Evolutionary conservation across 2,113 vertebrate species (phyloP).

Genomic region (Triplophysa tibetana): DNA sequence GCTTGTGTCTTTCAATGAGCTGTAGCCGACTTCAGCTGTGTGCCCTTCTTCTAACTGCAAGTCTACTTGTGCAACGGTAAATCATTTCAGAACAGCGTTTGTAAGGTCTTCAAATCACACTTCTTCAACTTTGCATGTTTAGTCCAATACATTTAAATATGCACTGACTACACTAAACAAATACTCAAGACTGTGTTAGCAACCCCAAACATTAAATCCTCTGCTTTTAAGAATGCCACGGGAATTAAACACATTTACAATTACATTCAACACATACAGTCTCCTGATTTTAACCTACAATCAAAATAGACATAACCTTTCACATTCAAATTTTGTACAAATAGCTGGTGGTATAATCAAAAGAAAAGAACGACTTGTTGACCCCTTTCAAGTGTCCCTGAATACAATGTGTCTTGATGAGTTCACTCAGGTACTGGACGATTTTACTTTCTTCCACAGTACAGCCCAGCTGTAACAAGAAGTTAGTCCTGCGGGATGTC

Average conservation of each 20-base stretch:
- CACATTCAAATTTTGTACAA: conserved; percentile 90
- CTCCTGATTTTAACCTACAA: conserved; percentile 42
- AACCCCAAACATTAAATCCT: not conserved
- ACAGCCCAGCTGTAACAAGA: conserved; percentile 84
- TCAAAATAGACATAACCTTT: not conserved
- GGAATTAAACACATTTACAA: not conserved
- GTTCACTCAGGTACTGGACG: conserved; percentile 88
- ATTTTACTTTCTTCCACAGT: conserved; percentile 86
- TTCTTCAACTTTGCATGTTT: conserved; percentile 1
- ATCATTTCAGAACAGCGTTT: not conserved
- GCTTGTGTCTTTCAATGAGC: not conserved
- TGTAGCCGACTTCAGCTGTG: not conserved
- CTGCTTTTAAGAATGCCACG: conserved; percentile 2
- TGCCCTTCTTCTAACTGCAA: not conserved
- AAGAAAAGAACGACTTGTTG: conserved; percentile 79
- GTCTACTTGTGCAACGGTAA: not conserved
- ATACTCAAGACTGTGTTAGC: conserved; percentile 7
- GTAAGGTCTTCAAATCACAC: not conserved
- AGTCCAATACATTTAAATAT: not conserved
- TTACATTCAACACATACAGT: conserved; percentile 51
- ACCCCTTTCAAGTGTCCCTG: conserved; percentile 68
- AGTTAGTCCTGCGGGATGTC: conserved; percentile 76
- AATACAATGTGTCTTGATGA: conserved; percentile 87
- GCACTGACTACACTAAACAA: conserved; percentile 12
- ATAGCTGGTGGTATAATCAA: conserved; percentile 92